phyloP scores from a whole-genome alignment of 2,888 invertebrate species.

The Ischnus inquisitorius region DNA sequence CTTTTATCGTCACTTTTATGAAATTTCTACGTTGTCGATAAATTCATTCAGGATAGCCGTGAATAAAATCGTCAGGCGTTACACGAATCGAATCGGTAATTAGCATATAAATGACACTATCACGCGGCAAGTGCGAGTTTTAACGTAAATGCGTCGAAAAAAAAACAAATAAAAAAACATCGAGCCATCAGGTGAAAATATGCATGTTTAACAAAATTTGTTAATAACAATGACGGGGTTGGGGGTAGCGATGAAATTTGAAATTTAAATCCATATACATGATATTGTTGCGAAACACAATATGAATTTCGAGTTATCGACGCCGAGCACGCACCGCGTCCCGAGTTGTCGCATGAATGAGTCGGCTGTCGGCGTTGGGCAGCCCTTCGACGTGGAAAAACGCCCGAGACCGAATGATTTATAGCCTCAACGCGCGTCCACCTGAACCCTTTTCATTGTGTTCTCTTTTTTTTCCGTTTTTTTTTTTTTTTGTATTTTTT shows the following conservation, averaged over 20 bases:
- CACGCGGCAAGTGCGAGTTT: background rate
- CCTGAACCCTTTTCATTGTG: constrained; percentile 46
- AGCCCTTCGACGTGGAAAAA: constrained; percentile 43
- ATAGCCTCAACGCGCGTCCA: constrained; percentile 44
- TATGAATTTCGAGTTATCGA: constrained; percentile 35
- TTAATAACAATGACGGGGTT: background rate
- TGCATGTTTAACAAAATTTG: background rate
- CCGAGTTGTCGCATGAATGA: constrained; percentile 23
- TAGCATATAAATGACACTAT: background rate
- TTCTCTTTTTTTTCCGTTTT: background rate
- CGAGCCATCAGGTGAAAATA: background rate
- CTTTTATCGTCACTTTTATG: background rate
- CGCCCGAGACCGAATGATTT: constrained; percentile 53
- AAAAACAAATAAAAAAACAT: background rate
- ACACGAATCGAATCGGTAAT: background rate
- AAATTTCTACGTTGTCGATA: background rate
- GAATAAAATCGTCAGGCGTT: background rate
- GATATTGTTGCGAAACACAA: constrained; percentile 23
- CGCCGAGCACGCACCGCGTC: constrained; percentile 14
- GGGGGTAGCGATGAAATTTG: background rate
- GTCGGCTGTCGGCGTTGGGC: constrained; percentile 20
- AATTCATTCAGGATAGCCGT: background rate
- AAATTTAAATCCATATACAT: constrained; percentile 30
- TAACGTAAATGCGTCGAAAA: background rate
- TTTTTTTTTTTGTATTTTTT: constrained; percentile 12